phyloP scores from a whole-genome alignment of 2,888 invertebrate species.

The Parapristionchus giblindavisi region DNA sequence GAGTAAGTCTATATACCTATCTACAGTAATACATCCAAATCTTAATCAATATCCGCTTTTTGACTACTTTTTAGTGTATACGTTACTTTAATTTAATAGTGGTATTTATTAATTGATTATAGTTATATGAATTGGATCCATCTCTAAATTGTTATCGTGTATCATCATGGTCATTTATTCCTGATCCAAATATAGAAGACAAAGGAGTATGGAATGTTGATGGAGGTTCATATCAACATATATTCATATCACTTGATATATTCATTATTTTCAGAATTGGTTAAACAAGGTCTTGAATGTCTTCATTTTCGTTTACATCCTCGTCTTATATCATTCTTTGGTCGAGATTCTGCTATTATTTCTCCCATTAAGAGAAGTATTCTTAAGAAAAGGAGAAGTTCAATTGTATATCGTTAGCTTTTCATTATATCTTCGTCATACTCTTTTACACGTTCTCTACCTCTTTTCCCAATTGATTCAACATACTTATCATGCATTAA shows the following conservation, averaged over 20 bases:
- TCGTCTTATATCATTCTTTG: conserved; percentile 66
- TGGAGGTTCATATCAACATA: conserved; percentile 42
- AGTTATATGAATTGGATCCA: conserved; percentile 54
- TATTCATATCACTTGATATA: not conserved
- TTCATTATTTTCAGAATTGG: conserved; percentile 50
- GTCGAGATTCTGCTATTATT: conserved; percentile 63
- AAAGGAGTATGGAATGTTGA: conserved; percentile 68
- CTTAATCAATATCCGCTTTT: no score
- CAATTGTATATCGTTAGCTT: conserved; percentile 53
- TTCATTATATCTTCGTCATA: not conserved
- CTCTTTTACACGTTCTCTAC: no score
- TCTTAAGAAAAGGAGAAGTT: conserved; percentile 56
- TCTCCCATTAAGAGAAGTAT: conserved; percentile 60
- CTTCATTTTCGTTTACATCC: conserved; percentile 66
- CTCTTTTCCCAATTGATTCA: no score
- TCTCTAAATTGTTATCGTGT: conserved; percentile 64
- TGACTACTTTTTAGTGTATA: no score
- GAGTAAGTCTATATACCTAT: no score
- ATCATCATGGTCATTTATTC: conserved; percentile 63
- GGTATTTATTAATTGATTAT: conserved; percentile 23
- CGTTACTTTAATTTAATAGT: not conserved
- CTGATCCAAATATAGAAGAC: conserved; percentile 53
- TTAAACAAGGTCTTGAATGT: conserved; percentile 63
- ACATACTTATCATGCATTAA: no score
- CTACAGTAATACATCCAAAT: no score